Percentiles rank a stretch among this genome's conserved stretches.
phyloP scores from a whole-genome alignment of 2,797 vertebrate genomes.

The Siniperca scherzeri region DNA sequence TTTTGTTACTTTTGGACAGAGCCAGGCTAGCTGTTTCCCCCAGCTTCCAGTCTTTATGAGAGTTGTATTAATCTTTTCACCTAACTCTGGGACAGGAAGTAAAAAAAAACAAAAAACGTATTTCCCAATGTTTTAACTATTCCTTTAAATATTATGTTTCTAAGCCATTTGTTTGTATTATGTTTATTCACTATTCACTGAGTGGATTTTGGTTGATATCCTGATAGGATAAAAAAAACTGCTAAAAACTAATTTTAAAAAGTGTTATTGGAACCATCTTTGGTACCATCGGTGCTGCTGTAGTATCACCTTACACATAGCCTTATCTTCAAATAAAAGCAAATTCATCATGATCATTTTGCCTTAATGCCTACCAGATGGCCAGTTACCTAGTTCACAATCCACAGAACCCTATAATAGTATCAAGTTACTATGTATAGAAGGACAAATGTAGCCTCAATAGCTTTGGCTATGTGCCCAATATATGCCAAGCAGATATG shows the following conservation, averaged over 20 bases:
- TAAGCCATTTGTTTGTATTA: too few relatives aligned
- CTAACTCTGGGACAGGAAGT: not conserved
- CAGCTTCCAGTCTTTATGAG: not conserved
- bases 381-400: slow-evolving; percentile 42
- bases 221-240: not conserved
- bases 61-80: not conserved
- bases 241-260: not conserved
- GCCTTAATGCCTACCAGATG: slow-evolving; percentile 61
- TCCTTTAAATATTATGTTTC: not conserved
- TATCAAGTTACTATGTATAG: slow-evolving; percentile 54
- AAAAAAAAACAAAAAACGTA: not conserved
- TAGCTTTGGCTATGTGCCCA: slow-evolving; percentile 44
- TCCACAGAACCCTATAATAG: slow-evolving; percentile 44
- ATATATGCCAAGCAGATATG: slow-evolving; percentile 43
- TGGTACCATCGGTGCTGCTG: slow-evolving; percentile 7
- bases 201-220: not conserved
- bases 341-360: slow-evolving; percentile 61
- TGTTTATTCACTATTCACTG: not conserved
- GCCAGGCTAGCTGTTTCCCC: not conserved
- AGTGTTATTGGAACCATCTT: not conserved
- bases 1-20: not conserved
- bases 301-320: slow-evolving; percentile 4
- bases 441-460: slow-evolving; percentile 45
- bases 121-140: not conserved
- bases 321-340: slow-evolving; percentile 53